These are phyloP conservation scores for Deroplatys truncata DNA, from an alignment of 2,888 invertebrate species.

Conservation along the genomic window DNA sequence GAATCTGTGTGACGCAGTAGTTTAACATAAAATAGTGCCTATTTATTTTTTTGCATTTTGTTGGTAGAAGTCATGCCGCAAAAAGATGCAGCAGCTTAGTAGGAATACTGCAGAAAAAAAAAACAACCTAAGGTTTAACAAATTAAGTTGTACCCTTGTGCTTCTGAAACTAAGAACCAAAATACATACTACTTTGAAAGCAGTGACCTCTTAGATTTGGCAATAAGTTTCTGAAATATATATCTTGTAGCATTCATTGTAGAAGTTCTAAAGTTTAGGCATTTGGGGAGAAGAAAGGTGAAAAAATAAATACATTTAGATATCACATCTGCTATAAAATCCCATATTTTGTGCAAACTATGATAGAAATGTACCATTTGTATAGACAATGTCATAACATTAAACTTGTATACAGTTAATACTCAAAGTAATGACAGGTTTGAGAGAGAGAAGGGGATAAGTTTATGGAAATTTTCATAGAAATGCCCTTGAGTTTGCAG, in stretches of 20 bases:
- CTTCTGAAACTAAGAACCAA: neutral
- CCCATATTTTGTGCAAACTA: no score
- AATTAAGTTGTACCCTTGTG: no score
- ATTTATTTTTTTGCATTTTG: neutral
- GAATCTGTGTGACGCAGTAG: neutral
- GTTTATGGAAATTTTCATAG: neutral
- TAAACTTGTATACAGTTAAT: neutral
- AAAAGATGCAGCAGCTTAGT: neutral
- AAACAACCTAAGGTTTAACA: neutral
- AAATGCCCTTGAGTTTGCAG: neutral
- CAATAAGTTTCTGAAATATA: neutral
- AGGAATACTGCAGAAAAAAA: neutral
- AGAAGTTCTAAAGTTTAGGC: no score
- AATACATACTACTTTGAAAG: no score
- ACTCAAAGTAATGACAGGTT: neutral
- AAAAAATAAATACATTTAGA: no score
- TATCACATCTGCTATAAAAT: no score
- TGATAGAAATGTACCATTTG: no score
- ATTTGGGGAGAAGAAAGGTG: no score
- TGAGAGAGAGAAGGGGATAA: neutral
- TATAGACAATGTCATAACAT: neutral
- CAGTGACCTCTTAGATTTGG: neutral
- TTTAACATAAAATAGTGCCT: neutral
- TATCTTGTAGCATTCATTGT: neutral
- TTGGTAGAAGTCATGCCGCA: neutral